Evolutionary conservation across 2,888 invertebrate species (phyloP).

Genomic region (Arrhopalites spinosus): DNA sequence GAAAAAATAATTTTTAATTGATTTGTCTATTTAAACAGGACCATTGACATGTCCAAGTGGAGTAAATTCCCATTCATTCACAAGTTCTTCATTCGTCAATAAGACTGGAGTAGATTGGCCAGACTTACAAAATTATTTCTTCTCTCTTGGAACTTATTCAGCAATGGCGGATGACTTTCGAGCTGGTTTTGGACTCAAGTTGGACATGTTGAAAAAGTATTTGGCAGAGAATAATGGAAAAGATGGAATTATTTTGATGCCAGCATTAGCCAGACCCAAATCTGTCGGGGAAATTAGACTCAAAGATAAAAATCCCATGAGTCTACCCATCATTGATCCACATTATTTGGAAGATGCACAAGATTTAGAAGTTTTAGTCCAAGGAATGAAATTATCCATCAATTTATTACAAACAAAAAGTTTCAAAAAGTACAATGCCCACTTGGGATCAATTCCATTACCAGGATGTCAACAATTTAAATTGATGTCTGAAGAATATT

Average conservation of each 20-base stretch:
- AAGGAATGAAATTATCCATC: conserved; percentile 22
- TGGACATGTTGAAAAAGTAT: conserved; percentile 33
- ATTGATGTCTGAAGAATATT: conserved; percentile 33
- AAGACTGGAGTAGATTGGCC: conserved; percentile 45
- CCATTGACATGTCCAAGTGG: conserved; percentile 4
- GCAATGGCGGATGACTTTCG: conserved; percentile 30
- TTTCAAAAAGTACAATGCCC: conserved; percentile 11
- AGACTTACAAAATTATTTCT: conserved; percentile 45
- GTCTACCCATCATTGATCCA: conserved; percentile 45
- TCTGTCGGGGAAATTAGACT: conserved; percentile 42
- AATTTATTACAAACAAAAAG: conserved; percentile 8
- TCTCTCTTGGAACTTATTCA: conserved; percentile 38
- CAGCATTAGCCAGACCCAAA: conserved; percentile 38
- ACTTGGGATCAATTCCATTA: neutral
- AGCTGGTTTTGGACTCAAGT: conserved; percentile 28
- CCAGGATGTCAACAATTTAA: conserved; percentile 22
- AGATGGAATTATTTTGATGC: conserved; percentile 40
- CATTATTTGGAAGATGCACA: conserved; percentile 44
- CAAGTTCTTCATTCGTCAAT: neutral
- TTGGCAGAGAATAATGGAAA: conserved; percentile 33
- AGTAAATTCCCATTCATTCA: conserved; percentile 2
- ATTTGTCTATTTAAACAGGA: too few species aligned
- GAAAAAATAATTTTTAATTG: too few species aligned
- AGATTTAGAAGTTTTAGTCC: conserved; percentile 41
- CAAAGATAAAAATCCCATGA: conserved; percentile 41